Base-by-base conservation (phyloP, 2,113 vertebrate species). In the Pelodiscus sinensis region DNA sequence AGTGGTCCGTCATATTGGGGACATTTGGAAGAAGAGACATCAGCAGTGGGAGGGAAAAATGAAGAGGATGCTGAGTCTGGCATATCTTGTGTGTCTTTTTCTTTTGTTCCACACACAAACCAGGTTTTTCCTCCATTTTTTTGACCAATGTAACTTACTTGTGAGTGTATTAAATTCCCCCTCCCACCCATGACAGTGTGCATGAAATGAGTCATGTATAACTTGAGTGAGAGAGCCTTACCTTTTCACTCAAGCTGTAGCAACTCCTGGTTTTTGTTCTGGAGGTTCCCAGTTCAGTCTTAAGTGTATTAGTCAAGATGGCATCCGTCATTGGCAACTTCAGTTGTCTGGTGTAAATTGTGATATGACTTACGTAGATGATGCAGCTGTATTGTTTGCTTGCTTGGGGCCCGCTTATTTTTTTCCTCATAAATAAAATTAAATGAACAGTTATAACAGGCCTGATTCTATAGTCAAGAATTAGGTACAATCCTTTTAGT, bases 1-100 rank as follows among this genome's bases (percentile, higher is more conserved):
- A 1, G 3, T 56, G 29, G 31, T 52, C 0, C 0, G 27, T 81
- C 88, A 83, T 21, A 35, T 31, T 54, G 79, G 13, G 25, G 15
- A 58, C 19, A 2, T 11, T 2, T 51, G 55, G 8, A 55, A n/a
- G 35, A 81, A 62, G 44, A 35, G 57, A 84, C n/a, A 0, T 82
- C 27, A 6, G 13, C 9, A 81, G 27, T 27, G 29, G 52, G 75
- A 89, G 44, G 44, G 55, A 87, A 84, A 60, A 8, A 52, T 1
- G 62, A 80, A 2, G 35, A 24, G 84, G 55, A 79, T 83, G 29
- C 1, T 60, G 62, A 81, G 24, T 6, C 24, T 81, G 24, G 2
- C 44, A 57, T 55, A 44, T 21, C 22, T 6, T 29, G 50, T 56
- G 0, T 60, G 65, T 86, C 24, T 88, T 25, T 81, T 19, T 75